Conservation (phyloP, 2,113 vertebrate species). For the Parus major region DNA sequence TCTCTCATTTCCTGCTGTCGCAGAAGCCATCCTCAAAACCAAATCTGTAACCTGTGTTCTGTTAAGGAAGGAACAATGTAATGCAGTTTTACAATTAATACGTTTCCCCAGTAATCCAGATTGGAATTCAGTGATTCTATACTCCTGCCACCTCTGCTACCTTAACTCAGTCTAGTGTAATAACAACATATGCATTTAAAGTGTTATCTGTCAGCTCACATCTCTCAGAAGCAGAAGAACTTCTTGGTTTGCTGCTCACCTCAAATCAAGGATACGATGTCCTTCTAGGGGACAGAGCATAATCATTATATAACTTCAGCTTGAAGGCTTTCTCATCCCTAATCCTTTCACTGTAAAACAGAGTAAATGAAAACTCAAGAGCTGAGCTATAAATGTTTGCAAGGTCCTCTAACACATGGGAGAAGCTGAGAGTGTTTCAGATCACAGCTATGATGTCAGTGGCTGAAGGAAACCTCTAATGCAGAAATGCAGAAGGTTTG, state of each 20-base stretch:
- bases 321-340: not conserved
- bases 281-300: not conserved
- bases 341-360: not conserved
- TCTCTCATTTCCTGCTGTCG: not conserved
- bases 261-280: not conserved
- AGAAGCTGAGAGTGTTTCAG: not conserved
- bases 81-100: not conserved
- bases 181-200: constrained; percentile 39
- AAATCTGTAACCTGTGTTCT: not conserved
- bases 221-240: not conserved
- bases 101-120: not conserved
- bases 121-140: not conserved
- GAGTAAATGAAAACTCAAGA: not conserved
- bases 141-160: not conserved
- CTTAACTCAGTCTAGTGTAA: not conserved
- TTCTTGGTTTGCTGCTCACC: not conserved
- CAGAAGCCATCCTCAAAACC: not conserved
- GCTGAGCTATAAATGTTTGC: not conserved
- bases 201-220: not conserved
- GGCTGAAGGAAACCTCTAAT: not conserved
- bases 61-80: not conserved
- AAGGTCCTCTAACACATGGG: not conserved
- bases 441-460: fast-evolving
- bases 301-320: not conserved
- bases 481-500: not conserved